Evolutionary conservation across 1,140 invertebrate species (phyloP), one percentile per base, ranked within the genome.

Genomic region (Drosophila elegans): DNA sequence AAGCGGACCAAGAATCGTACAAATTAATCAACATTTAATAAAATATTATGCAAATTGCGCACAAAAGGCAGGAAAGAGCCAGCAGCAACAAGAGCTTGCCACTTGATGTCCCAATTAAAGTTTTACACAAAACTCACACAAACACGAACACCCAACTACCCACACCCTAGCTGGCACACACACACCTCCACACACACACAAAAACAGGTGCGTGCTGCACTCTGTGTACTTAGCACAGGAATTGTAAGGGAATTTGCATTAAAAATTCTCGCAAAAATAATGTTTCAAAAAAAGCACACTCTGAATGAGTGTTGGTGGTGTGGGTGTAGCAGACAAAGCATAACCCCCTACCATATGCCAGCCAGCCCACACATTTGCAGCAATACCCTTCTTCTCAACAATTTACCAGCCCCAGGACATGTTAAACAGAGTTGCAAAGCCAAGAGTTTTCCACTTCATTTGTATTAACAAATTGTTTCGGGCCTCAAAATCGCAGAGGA

Each of bases 21-120:
- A 88, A 86, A 86, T 86, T 86, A 86, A 86, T 86, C 83, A 88
- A 61, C 85, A 88, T 88, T 86, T 86, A 86, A 86, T 86, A 88
- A 86, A 88, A 88, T 88, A 88, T 86, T 88, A 86, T 86, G 79
- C 66, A 73, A 81, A 72, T 77, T 48, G 53, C 61, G 74, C 64
- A 80, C 62, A 75, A 62, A 76, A 69, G 71, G 55, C 71, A 64
- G 72, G 36, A 62, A 63, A 21, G 34, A 38, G 59, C 64, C 64
- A 36, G 64, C 64, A 66, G 64, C 64, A 68, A 68, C 67, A 74
- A 63, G 56, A 61, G 56, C 77, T 74, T 64, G 66, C 74, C 83
- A 86, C 83, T 86, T 86, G 83, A 86, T 88, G 83, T 83, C 68
- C 82, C 83, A 86, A 86, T 86, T 86, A 86, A 86, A 79, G 75